These are phyloP conservation scores for Bombus difficillimus DNA, from an alignment of 1,140 invertebrate species.

Conservation along the genomic window DNA sequence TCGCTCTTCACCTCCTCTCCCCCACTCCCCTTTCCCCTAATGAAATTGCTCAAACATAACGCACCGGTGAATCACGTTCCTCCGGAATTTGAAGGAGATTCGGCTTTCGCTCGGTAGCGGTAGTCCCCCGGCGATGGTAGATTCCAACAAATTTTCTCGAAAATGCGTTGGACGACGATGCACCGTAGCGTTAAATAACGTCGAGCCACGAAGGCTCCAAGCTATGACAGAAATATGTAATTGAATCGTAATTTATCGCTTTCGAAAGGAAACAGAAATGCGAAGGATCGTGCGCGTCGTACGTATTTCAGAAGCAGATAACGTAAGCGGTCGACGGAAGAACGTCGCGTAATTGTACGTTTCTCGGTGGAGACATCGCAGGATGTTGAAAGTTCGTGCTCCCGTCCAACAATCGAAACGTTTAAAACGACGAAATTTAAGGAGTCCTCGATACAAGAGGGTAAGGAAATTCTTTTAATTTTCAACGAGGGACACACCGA, in stretches of 20 bases:
- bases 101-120: not conserved
- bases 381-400: not conserved
- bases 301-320: not conserved
- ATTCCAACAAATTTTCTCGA: not conserved
- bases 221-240: not conserved
- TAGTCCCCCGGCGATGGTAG: not conserved
- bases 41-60: conserved; percentile 30
- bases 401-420: not conserved
- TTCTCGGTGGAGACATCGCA: not conserved
- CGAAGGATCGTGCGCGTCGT: not conserved
- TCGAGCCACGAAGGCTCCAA: not conserved
- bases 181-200: too few relatives aligned
- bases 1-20: too few relatives aligned
- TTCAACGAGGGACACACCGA: not conserved
- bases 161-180: not conserved
- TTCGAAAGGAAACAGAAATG: not conserved
- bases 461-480: not conserved
- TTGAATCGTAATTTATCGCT: too few relatives aligned
- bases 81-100: conserved; percentile 6
- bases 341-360: not conserved
- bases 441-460: not conserved
- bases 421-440: not conserved
- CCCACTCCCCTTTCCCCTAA: not conserved
- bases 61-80: conserved; percentile 8
- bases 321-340: not conserved